Evolutionary conservation across 2,797 vertebrate species (phyloP), one percentile per base, ranked within the genome.

Genomic region (Gallinago nigripennis): DNA sequence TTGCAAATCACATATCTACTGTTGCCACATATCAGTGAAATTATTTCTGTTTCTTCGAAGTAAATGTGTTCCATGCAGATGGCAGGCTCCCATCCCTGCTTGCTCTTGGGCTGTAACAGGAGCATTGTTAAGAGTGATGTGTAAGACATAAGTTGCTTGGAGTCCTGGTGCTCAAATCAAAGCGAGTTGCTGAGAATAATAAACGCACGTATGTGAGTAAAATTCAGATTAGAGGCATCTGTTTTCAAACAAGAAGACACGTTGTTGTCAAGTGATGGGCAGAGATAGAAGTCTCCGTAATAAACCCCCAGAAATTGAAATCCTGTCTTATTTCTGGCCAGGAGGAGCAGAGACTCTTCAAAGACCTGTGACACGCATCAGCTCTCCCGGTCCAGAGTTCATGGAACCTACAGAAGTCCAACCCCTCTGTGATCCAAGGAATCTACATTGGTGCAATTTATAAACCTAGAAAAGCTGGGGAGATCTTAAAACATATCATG

Each of bases 371-470:
- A 35, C 78, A 82, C n/a, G 11, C 28, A 13, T 5, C 56, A 48
- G 31, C 41, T n/a, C 15, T 31, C 12, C 48, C 41, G 65, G 31
- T 0, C 13, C 21, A 20, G 64, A 28, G 16, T 11, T 41, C 2
- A 9, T 11, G 57, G 53, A 4, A 17, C 7, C 31, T 4, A 1
- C 24, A 6, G 1, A 12, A 69, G 5, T 45, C 50, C 43, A 4
- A 12, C 9, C 6, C 51, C 39, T n/a, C 60, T 2, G 0, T 0
- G 45, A 70, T 10, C 25, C 69, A 31, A 1, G 7, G 7, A 10
- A 50, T n/a, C 24, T 2, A 1, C 4, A 16, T 0, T 4, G 37
- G 28, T 12, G 35, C 20, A 5, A 4, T 3, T 4, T 27, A 21
- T 4, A 63, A 50, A 51, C 9, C 31, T 23, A 57, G 33, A 20